Conservation (phyloP, 1,140 invertebrate species). For the Drosophila subobscura region DNA sequence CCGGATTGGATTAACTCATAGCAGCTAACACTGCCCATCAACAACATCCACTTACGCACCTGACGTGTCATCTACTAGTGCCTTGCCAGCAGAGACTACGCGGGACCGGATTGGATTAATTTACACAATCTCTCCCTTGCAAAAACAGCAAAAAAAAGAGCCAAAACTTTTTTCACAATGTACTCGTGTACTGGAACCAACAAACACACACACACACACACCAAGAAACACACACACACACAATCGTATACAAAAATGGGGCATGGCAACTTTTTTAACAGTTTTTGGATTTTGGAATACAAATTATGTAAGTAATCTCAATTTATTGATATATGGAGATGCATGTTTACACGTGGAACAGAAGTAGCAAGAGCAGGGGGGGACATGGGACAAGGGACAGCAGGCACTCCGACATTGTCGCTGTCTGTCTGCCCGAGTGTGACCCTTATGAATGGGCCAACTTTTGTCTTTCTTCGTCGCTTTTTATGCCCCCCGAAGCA, state of each 20-base stretch:
- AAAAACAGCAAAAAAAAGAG: conserved; percentile 19
- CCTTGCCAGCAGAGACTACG: too few relatives aligned
- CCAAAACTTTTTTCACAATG: conserved; percentile 61
- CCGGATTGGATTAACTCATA: too few relatives aligned
- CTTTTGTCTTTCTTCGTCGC: conserved; percentile 67
- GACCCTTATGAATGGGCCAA: conserved; percentile 73
- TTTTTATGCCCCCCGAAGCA: conserved; percentile 61
- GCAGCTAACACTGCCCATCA: too few relatives aligned
- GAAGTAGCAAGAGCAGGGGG: conserved; percentile 1
- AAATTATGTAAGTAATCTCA: conserved; percentile 81
- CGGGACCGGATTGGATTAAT: too few relatives aligned
- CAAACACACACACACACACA: conserved; percentile 5
- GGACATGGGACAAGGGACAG: conserved; percentile 1
- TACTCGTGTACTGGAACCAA: conserved; percentile 45
- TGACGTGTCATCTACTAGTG: too few relatives aligned
- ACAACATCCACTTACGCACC: too few relatives aligned
- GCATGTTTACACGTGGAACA: conserved; percentile 53
- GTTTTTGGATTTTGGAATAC: conserved; percentile 81
- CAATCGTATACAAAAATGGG: conserved; percentile 48
- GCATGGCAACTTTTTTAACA: conserved; percentile 76
- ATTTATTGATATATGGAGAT: conserved; percentile 72
- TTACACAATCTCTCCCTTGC: background rate
- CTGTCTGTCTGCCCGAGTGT: conserved; percentile 40
- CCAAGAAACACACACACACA: conserved; percentile 18
- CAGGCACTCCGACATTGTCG: conserved; percentile 24